phyloP scores from a whole-genome alignment of 2,888 invertebrate species.

The Spodoptera picta region DNA sequence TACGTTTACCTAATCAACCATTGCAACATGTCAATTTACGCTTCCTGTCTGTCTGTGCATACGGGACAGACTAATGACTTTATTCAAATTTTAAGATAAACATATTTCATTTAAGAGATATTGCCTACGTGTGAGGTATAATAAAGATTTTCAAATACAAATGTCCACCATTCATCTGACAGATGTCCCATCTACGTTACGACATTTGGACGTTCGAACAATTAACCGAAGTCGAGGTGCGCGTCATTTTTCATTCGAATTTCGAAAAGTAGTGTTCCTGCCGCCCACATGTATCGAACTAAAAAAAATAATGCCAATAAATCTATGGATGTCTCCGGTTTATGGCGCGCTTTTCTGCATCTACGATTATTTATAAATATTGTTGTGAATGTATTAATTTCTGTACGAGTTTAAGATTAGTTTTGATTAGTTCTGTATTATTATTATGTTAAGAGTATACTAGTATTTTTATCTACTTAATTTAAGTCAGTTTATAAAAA shows the following conservation, averaged over 20 bases:
- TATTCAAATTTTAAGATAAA: conserved; percentile 46
- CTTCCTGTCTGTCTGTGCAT: conserved; percentile 8
- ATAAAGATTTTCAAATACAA: conserved; percentile 34
- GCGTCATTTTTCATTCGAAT: conserved; percentile 66
- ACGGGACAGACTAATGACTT: conserved; percentile 29
- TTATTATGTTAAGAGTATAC: too few relatives aligned
- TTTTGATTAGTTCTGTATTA: too few relatives aligned
- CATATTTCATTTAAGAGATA: conserved; percentile 39
- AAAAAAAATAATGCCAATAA: conserved; percentile 38
- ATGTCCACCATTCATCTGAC: conserved; percentile 48
- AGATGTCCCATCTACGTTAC: conserved; percentile 39
- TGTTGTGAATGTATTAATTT: conserved; percentile 10
- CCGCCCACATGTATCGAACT: conserved; percentile 56
- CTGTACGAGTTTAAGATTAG: not conserved
- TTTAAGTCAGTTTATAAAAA: too few relatives aligned
- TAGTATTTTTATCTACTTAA: too few relatives aligned
- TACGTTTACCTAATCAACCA: conserved; percentile 5
- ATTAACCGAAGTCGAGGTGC: conserved; percentile 45
- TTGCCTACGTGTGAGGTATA: conserved; percentile 52
- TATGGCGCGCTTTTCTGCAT: conserved; percentile 30
- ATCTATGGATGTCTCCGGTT: conserved; percentile 45
- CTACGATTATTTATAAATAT: conserved; percentile 29
- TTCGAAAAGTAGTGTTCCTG: conserved; percentile 53
- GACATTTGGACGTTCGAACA: conserved; percentile 25
- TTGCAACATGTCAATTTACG: conserved; percentile 25